These are phyloP conservation scores for Apteryx owenii DNA, from an alignment of 2,113 vertebrate genomes.

Conservation along the genomic window DNA sequence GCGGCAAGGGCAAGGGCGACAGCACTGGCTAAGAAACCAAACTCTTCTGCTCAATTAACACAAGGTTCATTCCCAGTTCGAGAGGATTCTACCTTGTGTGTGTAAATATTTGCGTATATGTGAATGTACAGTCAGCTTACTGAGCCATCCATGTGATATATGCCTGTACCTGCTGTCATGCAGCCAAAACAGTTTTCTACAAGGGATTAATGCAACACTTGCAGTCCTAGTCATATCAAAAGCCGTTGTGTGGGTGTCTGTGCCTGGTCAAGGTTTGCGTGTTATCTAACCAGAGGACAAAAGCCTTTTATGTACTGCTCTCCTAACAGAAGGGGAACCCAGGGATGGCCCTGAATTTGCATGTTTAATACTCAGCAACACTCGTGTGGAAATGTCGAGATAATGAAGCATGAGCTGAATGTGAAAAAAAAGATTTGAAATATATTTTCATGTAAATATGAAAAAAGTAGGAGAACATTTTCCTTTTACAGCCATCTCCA, in stretches of 20 bases:
- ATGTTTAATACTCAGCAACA: neutral
- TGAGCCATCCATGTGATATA: rapidly evolving
- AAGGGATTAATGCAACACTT: neutral
- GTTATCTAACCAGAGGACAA: neutral
- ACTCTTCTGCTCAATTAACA: rapidly evolving
- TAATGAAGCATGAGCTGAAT: neutral
- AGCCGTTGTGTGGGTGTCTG: neutral
- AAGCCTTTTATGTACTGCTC: neutral
- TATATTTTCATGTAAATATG: no score
- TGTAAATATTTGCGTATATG: rapidly evolving
- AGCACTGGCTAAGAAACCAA: neutral
- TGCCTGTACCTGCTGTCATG: rapidly evolving
- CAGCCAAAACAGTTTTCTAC: rapidly evolving
- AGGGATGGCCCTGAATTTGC: neutral
- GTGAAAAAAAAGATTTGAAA: no score
- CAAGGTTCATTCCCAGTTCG: neutral
- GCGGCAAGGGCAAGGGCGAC: rapidly evolving
- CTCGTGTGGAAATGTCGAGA: neutral
- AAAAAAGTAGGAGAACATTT: no score
- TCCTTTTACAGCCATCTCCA: no score
- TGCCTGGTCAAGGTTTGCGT: neutral
- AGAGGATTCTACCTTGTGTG: no score
- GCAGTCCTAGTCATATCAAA: neutral
- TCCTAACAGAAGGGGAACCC: neutral
- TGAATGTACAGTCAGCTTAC: neutral